phyloP scores from a whole-genome alignment of 37 sponge, comb jelly and placozoan species.

The Agelas oroides region DNA sequence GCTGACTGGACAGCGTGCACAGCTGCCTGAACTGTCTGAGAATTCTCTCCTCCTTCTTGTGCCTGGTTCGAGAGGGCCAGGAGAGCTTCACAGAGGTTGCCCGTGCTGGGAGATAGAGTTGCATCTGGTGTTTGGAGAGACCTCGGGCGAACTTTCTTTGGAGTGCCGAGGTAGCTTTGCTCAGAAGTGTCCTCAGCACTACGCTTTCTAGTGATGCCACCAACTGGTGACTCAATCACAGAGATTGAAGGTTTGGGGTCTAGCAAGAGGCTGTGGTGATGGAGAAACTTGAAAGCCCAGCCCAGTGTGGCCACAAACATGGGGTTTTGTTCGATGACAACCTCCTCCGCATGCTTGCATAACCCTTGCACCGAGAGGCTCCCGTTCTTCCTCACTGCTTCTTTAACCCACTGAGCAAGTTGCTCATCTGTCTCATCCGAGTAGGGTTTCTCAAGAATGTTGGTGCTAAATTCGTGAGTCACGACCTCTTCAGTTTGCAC shows the following conservation, averaged over 20 bases:
- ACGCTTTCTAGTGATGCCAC: neutral
- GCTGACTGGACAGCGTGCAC: conserved; percentile 10
- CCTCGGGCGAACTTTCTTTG: conserved; percentile 40
- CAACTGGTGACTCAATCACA: too few relatives aligned
- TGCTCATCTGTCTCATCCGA: conserved; percentile 51
- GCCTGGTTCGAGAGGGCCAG: conserved; percentile 62
- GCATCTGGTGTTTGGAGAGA: neutral
- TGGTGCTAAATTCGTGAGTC: conserved; percentile 38
- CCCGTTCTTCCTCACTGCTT: conserved; percentile 37
- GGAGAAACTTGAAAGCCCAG: conserved; percentile 78
- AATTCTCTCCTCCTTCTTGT: neutral
- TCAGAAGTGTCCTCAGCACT: neutral
- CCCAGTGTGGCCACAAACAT: conserved; percentile 72
- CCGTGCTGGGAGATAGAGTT: conserved; percentile 56
- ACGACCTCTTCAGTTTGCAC: conserved; percentile 73
- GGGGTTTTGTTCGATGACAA: conserved; percentile 31
- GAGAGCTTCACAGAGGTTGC: conserved; percentile 70
- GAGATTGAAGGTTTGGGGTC: conserved; percentile 72
- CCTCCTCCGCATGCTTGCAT: conserved; percentile 52
- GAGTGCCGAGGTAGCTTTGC: conserved; percentile 18
- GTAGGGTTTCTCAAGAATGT: conserved; percentile 13
- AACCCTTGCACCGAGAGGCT: conserved; percentile 53
- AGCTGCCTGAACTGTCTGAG: conserved; percentile 31
- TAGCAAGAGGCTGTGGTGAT: conserved; percentile 53
- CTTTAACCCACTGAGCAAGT: conserved; percentile 59